These are phyloP conservation scores for Stenotaenia linearis DNA, from an alignment of 2,888 invertebrate species.

Conservation along the genomic window DNA sequence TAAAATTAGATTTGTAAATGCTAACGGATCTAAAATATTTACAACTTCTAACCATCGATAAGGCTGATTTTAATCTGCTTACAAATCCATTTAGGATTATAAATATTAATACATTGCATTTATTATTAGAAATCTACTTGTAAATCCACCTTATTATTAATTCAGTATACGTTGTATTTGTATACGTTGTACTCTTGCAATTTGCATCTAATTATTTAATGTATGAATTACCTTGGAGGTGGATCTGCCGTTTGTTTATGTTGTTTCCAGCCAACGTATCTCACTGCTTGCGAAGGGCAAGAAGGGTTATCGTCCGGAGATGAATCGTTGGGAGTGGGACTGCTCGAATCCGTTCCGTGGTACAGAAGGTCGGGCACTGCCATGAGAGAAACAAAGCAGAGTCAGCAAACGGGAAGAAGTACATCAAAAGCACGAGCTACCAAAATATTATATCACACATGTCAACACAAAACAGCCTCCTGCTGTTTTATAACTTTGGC, in stretches of 20 bases:
- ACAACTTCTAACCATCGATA: too few relatives aligned
- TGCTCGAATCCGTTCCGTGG: slow-evolving; percentile 32
- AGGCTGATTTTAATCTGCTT: too few relatives aligned
- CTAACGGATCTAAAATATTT: too few relatives aligned
- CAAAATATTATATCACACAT: not conserved
- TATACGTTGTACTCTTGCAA: not conserved
- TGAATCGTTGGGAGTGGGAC: slow-evolving; percentile 30
- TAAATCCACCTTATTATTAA: not conserved
- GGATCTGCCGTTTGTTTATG: slow-evolving; percentile 1
- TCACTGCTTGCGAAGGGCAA: slow-evolving; percentile 11
- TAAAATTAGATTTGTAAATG: not conserved
- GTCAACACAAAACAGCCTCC: not conserved
- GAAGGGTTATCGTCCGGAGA: slow-evolving; percentile 30
- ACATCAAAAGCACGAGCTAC: not conserved
- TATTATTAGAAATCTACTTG: not conserved
- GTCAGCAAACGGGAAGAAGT: slow-evolving; percentile 8
- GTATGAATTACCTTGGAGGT: not conserved
- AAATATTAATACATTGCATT: too few relatives aligned
- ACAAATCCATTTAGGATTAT: too few relatives aligned
- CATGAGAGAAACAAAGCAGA: not conserved
- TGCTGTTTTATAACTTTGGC: not conserved
- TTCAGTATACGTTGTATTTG: not conserved
- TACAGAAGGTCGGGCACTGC: slow-evolving; percentile 31
- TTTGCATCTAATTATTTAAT: not conserved
- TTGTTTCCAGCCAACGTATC: slow-evolving; percentile 13